phyloP scores from a whole-genome alignment of 2,113 vertebrate species.

The Tyrannus savana region DNA sequence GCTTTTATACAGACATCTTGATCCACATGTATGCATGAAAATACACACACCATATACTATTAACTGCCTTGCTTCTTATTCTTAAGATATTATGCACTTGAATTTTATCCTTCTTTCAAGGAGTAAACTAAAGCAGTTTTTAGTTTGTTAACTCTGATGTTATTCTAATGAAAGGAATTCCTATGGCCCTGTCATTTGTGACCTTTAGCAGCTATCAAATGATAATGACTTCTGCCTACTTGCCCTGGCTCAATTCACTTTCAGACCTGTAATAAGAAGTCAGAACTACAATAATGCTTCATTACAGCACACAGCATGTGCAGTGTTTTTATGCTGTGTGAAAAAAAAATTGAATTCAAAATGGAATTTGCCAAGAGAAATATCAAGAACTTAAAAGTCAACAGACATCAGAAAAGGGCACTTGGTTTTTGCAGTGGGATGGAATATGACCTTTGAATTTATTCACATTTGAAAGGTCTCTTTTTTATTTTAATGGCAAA shows the following conservation, averaged over 20 bases:
- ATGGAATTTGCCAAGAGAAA: conserved; percentile 44
- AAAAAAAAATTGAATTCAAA: conserved; percentile 13
- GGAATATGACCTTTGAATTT: conserved; percentile 34
- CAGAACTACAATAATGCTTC: conserved; percentile 17
- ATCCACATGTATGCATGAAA: background rate
- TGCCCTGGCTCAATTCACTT: background rate
- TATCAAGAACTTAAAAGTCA: conserved; percentile 48
- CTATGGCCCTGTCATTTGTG: background rate
- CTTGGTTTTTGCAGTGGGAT: background rate
- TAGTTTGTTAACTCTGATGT: background rate
- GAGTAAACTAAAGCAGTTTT: background rate
- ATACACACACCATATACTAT: background rate
- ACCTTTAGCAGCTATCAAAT: conserved; percentile 30
- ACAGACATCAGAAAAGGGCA: conserved; percentile 41
- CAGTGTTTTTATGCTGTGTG: background rate
- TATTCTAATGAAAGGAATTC: background rate
- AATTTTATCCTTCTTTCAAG: background rate
- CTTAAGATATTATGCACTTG: background rate
- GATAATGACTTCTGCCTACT: background rate
- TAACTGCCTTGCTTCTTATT: background rate
- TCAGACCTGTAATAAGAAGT: background rate
- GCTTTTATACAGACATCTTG: background rate
- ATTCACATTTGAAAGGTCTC: background rate
- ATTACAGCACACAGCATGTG: background rate
- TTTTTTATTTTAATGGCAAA: background rate